Conservation (phyloP, 2,797 vertebrate species). For the Sphenodon punctatus region DNA sequence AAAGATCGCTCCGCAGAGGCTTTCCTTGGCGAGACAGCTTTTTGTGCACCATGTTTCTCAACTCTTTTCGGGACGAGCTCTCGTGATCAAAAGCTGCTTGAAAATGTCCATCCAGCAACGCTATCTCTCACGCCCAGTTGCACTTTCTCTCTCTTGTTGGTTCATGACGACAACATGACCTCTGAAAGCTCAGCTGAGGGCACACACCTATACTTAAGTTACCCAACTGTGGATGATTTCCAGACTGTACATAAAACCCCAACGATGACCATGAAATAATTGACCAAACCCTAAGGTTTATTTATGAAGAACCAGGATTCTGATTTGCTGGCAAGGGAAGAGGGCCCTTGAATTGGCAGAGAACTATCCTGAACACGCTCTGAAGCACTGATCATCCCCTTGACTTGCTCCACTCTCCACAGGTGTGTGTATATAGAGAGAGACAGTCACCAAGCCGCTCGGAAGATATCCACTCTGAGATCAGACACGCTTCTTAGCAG, state of each 20-base stretch:
- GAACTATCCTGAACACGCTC: not conserved
- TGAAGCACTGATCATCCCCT: not conserved
- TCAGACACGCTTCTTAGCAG: not conserved
- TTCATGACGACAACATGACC: not conserved
- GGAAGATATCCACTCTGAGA: not conserved
- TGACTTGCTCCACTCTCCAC: not conserved
- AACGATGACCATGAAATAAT: not conserved
- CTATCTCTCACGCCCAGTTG: not conserved
- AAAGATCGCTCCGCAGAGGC: not conserved
- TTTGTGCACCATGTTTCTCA: not conserved
- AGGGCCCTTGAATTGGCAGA: not conserved
- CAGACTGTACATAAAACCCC: not conserved
- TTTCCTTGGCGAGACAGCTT: not conserved
- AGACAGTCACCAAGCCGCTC: not conserved
- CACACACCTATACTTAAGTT: not conserved
- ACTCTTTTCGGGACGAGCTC: not conserved
- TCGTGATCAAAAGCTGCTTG: not conserved
- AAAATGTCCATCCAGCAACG: not conserved
- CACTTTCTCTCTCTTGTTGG: too few species aligned
- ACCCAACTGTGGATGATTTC: not conserved
- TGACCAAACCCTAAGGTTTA: not conserved
- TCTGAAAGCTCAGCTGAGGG: not conserved
- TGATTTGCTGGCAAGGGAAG: not conserved
- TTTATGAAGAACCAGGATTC: not conserved
- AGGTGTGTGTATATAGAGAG: too few species aligned